phyloP scores from a whole-genome alignment of 2,888 invertebrate species.

The Rotaria socialis region DNA sequence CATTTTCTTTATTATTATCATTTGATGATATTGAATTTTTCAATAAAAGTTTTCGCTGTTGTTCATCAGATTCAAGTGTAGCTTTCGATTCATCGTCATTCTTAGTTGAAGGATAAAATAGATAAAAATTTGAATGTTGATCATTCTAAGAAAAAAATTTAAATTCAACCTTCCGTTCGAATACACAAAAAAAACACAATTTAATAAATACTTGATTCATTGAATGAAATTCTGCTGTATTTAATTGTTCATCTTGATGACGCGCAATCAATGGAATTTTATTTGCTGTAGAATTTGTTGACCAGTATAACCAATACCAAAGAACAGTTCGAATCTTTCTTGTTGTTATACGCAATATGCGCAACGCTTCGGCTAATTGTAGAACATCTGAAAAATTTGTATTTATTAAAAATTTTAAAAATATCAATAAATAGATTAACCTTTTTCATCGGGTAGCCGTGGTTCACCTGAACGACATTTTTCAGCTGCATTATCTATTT shows the following conservation, averaged over 20 bases:
- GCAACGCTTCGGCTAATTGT: slow-evolving; percentile 3
- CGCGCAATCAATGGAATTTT: slow-evolving; percentile 20
- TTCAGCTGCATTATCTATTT: slow-evolving; percentile 66
- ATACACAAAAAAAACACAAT: too few species aligned
- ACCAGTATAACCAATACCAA: slow-evolving; percentile 35
- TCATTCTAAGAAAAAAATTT: too few species aligned
- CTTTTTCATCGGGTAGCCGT: slow-evolving; percentile 66
- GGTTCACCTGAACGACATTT: slow-evolving; percentile 62
- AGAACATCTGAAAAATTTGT: not conserved
- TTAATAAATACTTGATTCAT: not conserved
- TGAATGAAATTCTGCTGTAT: not conserved
- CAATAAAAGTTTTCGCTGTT: not conserved
- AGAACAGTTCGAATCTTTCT: slow-evolving; percentile 16
- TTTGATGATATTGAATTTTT: not conserved
- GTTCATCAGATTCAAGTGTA: not conserved
- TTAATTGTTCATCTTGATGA: slow-evolving; percentile 15
- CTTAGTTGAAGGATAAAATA: not conserved
- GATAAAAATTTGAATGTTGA: not conserved
- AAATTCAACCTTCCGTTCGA: too few species aligned
- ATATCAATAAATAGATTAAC: slow-evolving; percentile 53
- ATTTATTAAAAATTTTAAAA: not conserved
- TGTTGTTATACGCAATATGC: slow-evolving; percentile 28
- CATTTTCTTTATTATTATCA: slow-evolving; percentile 35
- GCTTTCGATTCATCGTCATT: not conserved
- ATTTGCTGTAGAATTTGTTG: not conserved